A percentile compares a stretch with the other conserved stretches of the same genome.
Evolutionary conservation across 2,113 vertebrate species (phyloP).

Genomic region (Poeciliopsis occidentalis): DNA sequence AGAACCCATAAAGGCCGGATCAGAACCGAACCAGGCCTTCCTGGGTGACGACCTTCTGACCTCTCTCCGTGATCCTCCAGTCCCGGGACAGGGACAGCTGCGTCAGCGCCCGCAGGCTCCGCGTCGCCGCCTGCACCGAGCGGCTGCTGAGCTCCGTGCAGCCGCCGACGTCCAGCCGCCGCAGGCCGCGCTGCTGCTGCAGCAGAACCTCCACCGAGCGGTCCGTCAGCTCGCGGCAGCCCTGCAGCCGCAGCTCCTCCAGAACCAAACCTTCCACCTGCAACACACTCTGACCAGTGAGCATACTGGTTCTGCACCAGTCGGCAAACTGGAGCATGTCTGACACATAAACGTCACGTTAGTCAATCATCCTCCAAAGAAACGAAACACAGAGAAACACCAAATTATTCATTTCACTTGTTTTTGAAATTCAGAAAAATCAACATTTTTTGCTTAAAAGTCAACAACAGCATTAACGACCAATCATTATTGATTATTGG

Average conservation of each 20-base stretch:
- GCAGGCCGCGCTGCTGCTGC: constrained; percentile 78
- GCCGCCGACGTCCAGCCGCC: constrained; percentile 81
- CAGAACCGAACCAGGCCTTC: no score
- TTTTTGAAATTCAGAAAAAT: no score
- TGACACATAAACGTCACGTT: no score
- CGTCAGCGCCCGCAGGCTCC: constrained; percentile 68
- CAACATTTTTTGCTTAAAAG: no score
- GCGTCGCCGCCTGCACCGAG: constrained; percentile 71
- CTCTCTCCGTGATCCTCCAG: constrained; percentile 81
- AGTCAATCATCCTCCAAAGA: no score
- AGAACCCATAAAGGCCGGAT: no score
- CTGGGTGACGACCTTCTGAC: neutral
- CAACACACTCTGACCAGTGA: neutral
- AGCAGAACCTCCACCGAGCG: constrained; percentile 81
- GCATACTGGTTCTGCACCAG: no score
- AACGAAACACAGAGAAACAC: no score
- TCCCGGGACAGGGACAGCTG: constrained; percentile 74
- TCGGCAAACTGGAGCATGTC: no score
- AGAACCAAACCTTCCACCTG: constrained; percentile 77
- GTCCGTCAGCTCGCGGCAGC: constrained; percentile 84
- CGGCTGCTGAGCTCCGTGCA: constrained; percentile 83
- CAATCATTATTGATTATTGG: no score
- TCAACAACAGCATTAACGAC: no score
- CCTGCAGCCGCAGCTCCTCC: constrained; percentile 77
- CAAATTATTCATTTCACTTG: no score